A percentile compares a stretch with the other conserved stretches of the same genome.
Evolutionary conservation across 2,797 vertebrate genomes (phyloP).

Genomic region (Anisognathus igniventris): DNA sequence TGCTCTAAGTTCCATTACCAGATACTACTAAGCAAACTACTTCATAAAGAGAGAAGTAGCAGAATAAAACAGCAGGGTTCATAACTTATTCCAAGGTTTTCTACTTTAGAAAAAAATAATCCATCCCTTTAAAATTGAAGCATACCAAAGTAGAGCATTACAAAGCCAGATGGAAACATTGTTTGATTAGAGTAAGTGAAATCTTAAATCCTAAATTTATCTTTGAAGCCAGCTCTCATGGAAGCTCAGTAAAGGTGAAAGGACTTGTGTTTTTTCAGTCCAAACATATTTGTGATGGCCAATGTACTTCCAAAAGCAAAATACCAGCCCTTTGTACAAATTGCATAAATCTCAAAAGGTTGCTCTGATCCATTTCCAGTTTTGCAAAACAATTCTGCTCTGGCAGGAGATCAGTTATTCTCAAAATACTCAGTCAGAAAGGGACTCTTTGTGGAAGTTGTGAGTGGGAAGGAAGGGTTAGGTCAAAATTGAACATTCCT

Average conservation of each 20-base stretch:
- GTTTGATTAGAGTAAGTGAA: background rate
- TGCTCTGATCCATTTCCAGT: constrained; percentile 61
- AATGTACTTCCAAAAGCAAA: constrained; percentile 9
- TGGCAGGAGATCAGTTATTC: constrained; percentile 59
- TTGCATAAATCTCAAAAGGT: background rate
- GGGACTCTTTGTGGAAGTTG: background rate
- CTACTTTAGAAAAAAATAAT: background rate
- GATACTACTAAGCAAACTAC: background rate
- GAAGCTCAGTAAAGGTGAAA: constrained; percentile 17
- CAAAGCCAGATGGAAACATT: background rate
- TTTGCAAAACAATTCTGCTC: constrained; percentile 36
- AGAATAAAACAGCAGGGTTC: background rate
- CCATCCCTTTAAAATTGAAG: background rate
- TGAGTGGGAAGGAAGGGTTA: background rate
- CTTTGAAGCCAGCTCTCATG: constrained; percentile 8
- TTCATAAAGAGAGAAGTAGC: background rate
- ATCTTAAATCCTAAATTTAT: background rate
- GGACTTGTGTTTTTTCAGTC: background rate
- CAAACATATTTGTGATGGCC: constrained; percentile 23
- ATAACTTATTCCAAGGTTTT: background rate
- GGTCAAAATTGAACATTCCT: constrained; percentile 39
- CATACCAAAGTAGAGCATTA: background rate
- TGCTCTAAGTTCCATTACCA: background rate
- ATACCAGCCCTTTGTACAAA: constrained; percentile 35
- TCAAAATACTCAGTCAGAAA: constrained; percentile 16